Evolutionary conservation across 2,888 invertebrate species (phyloP), one percentile per base, ranked within the genome.

Genomic region (Parnassius glacialis): DNA sequence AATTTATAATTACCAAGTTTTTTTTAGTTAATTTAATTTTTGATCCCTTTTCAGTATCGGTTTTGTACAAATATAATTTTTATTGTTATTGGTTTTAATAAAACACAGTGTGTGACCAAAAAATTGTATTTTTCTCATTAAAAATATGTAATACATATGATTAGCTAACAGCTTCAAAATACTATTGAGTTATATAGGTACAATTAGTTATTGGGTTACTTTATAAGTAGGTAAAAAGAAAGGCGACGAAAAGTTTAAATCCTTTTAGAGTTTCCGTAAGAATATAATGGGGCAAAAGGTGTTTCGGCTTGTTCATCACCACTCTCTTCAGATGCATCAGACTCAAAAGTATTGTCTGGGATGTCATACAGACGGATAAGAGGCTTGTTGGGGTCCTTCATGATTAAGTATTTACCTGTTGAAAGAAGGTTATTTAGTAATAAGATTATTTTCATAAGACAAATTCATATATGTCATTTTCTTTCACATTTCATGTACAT

Each of bases 301-400:
- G 90, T 89, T 70, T 92, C 92, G 0, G 82, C 87, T 50, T 80
- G 91, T 59, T 92, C 97, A 71, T 96, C 96, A 12, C 96, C 96
- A 56, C 95, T 95, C 64, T 96, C 96, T 56, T 97, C 96, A 10
- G 97, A 97, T n/a, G 97, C 98, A 83, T 99, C 99, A 50, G 98
- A 97, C 80, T 99, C 99, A 90, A 99, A 99, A 0, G 99, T 98
- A 83, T 98, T 98, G 85, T 99, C 98, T 58, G 99, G 99, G 81
- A 99, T 98, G 87, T 98, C 98, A 85, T 99, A 99, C 71, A 99
- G 93, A 70, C 99, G 96, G 74, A 99, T 97, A 93, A 99, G 95
- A 0, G 98, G 98, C 95, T 99, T 99, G 92, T 99, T 99, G 3
- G 99, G 99, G 87, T 99, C 99, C 90, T 99, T 99, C 97, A 99